Conservation (phyloP, 2,113 vertebrate species). For the Tamias sibiricus region DNA sequence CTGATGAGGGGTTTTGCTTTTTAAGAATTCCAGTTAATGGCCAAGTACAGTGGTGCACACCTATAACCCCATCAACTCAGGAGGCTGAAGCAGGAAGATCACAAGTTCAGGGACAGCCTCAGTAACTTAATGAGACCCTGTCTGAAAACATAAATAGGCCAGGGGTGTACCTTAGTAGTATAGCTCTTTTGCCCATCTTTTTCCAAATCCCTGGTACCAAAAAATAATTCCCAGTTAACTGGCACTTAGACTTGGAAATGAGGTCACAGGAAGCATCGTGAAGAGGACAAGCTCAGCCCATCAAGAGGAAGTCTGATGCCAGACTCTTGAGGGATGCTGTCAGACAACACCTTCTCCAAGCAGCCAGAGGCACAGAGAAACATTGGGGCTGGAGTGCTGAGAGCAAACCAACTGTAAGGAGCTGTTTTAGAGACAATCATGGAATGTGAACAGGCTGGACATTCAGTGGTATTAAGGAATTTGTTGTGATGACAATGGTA, state of each 20-base stretch:
- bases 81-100: too few relatives aligned
- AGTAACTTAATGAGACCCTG: too few relatives aligned
- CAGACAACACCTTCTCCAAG: too few relatives aligned
- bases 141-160: too few relatives aligned
- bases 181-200: too few relatives aligned
- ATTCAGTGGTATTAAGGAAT: background rate
- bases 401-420: background rate
- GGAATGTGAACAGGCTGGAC: background rate
- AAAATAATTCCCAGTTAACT: background rate
- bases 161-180: too few relatives aligned
- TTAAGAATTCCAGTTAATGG: background rate
- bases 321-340: fast-evolving
- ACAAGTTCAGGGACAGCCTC: too few relatives aligned
- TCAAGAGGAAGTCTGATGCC: background rate
- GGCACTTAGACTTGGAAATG: background rate
- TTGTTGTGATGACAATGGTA: background rate
- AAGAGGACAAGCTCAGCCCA: background rate
- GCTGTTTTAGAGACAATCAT: background rate
- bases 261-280: background rate
- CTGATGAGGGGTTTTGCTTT: background rate
- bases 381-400: too few relatives aligned
- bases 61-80: background rate
- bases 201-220: too few relatives aligned
- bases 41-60: background rate
- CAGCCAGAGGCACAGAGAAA: background rate